Percentiles rank a stretch among this genome's conserved stretches.
Evolutionary conservation across 2,797 vertebrate genomes (phyloP).

Genomic region (Eutrigla gurnardus): DNA sequence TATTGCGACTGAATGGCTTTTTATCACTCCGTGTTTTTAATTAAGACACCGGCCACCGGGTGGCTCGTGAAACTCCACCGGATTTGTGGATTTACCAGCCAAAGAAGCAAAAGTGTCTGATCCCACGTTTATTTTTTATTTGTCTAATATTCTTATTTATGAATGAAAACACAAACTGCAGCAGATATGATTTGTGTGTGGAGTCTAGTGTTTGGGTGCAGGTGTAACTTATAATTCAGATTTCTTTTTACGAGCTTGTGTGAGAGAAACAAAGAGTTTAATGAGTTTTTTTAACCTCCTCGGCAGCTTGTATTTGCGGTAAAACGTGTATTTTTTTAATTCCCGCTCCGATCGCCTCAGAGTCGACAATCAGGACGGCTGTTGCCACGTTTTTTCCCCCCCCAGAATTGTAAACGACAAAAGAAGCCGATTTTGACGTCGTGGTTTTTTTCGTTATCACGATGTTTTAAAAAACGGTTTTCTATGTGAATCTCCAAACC

Average conservation of each 20-base stretch:
- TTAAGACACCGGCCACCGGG: no score
- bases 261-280: neutral
- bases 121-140: neutral
- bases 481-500: conserved; percentile 29
- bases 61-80: neutral
- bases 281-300: neutral
- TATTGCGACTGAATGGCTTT: neutral
- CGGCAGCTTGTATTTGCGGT: conserved; percentile 59
- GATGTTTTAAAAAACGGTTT: conserved; percentile 38
- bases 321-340: conserved; percentile 24
- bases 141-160: conserved; percentile 60
- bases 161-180: conserved; percentile 53
- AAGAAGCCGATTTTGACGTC: conserved; percentile 33
- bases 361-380: conserved; percentile 24
- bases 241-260: conserved; percentile 10
- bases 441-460: conserved; percentile 34
- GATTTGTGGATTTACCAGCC: conserved; percentile 16
- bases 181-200: conserved; percentile 19
- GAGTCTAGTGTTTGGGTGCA: conserved; percentile 28
- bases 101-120: conserved; percentile 14
- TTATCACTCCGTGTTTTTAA: neutral
- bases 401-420: conserved; percentile 55
- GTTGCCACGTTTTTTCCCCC: conserved; percentile 22
- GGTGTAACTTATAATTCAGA: conserved; percentile 57
- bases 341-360: conserved; percentile 13